Conservation (phyloP, 2,888 invertebrate species). For the Caradrina clavipalpis region DNA sequence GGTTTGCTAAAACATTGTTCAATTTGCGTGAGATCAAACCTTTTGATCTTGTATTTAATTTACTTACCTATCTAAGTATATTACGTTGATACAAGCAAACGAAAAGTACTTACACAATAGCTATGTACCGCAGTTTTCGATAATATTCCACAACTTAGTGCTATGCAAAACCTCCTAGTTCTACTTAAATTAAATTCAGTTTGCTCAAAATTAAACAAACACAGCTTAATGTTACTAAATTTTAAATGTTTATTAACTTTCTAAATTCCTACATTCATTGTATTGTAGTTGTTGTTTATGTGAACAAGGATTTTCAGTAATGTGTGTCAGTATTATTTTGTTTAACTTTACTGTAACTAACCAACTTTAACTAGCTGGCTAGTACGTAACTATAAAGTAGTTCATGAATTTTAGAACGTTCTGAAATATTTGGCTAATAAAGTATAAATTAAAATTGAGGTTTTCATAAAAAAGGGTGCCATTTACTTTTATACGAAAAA, state of each 20-base stretch:
- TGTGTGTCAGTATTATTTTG: background rate
- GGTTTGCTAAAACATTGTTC: slow-evolving; percentile 9
- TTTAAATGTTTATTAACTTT: slow-evolving; percentile 13
- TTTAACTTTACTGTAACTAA: background rate
- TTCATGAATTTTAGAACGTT: background rate
- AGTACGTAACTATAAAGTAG: too few species aligned
- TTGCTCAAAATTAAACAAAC: background rate
- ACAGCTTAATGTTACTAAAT: background rate
- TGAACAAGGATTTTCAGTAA: background rate
- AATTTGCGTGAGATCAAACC: slow-evolving; percentile 8
- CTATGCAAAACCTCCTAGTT: too few species aligned
- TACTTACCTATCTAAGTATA: slow-evolving; percentile 2
- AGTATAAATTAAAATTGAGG: too few species aligned
- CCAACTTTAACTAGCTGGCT: background rate
- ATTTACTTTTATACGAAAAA: too few species aligned
- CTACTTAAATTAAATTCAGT: background rate
- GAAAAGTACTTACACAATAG: background rate
- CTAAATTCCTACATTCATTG: background rate
- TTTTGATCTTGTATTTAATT: slow-evolving; percentile 2
- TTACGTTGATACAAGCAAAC: slow-evolving; percentile 1
- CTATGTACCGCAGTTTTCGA: background rate
- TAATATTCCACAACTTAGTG: too few species aligned
- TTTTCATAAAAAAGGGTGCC: too few species aligned
- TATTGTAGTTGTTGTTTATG: slow-evolving; percentile 1
- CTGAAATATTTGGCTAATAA: background rate